These are phyloP conservation scores for Leiothrix lutea DNA, from an alignment of 2,113 vertebrate genomes.

Conservation along the genomic window DNA sequence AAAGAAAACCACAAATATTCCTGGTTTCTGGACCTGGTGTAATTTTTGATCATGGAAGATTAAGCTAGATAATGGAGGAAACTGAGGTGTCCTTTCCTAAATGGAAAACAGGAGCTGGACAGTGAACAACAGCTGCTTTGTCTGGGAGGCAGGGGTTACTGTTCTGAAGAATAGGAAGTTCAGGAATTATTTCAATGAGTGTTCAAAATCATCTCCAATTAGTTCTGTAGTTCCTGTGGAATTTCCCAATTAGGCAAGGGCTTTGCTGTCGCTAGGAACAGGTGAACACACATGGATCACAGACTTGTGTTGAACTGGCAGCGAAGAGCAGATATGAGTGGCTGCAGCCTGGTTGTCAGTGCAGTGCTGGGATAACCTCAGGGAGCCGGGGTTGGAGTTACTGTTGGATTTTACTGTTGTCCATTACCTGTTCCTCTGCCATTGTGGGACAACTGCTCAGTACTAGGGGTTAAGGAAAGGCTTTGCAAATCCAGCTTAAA, in stretches of 20 bases:
- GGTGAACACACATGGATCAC: not conserved
- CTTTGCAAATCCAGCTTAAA: not conserved
- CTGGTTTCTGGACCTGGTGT: not conserved
- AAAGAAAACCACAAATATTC: not conserved
- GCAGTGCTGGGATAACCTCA: not conserved
- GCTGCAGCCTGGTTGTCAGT: not conserved
- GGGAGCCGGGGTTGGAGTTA: too few relatives aligned
- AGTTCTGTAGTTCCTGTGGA: not conserved
- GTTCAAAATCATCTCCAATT: not conserved
- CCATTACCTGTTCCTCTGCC: not conserved
- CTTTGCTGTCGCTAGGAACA: not conserved
- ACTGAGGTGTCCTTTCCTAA: not conserved
- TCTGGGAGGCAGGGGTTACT: not conserved
- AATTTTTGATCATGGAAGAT: not conserved
- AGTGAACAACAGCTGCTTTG: not conserved
- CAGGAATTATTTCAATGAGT: not conserved
- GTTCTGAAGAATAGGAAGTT: not conserved
- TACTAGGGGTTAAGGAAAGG: not conserved
- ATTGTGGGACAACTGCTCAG: rapidly evolving
- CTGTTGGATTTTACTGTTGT: not conserved
- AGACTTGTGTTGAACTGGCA: not conserved
- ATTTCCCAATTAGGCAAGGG: not conserved
- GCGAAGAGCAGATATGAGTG: not conserved
- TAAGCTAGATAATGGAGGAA: not conserved
- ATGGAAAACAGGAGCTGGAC: not conserved